Evolutionary conservation across 2,797 vertebrate genomes (phyloP).

Genomic region (Karalla daura): DNA sequence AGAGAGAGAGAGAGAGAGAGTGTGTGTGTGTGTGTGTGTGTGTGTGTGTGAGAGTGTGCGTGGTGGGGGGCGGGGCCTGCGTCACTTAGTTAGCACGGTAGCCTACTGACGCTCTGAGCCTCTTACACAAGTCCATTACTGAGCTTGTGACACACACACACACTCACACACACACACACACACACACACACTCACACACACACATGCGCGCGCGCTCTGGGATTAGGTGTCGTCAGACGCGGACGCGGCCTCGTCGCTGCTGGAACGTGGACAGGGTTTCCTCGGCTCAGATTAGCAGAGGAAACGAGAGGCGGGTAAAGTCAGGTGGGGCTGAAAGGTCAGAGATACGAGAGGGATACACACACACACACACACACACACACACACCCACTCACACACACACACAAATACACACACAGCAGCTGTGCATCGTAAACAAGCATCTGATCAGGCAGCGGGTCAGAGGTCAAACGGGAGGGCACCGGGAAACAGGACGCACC

Average conservation of each 20-base stretch:
- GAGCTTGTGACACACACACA: background rate
- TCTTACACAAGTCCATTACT: conserved; percentile 74
- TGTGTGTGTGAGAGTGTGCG: background rate
- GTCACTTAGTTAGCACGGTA: conserved; percentile 29
- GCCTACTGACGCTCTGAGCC: conserved; percentile 58
- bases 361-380: background rate
- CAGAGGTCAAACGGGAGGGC: conserved; percentile 6
- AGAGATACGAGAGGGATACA: conserved; percentile 26
- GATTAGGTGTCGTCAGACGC: conserved; percentile 73
- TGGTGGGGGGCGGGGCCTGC: background rate
- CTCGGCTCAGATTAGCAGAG: conserved; percentile 43
- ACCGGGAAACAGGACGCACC: too few species aligned
- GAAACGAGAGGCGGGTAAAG: conserved; percentile 38
- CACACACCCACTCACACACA: background rate
- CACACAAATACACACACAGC: conserved; percentile 7
- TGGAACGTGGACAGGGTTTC: conserved; percentile 58
- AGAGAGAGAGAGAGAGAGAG: too few species aligned
- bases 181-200: conserved; percentile 16
- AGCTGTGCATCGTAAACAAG: conserved; percentile 55
- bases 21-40: background rate
- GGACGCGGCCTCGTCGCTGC: conserved; percentile 3
- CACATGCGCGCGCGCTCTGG: background rate
- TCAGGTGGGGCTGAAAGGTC: conserved; percentile 54
- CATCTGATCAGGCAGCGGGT: background rate
- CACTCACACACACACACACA: conserved; percentile 4